Evolutionary conservation across 2,113 vertebrate genomes (phyloP).

Genomic region (Sander lucioperca): DNA sequence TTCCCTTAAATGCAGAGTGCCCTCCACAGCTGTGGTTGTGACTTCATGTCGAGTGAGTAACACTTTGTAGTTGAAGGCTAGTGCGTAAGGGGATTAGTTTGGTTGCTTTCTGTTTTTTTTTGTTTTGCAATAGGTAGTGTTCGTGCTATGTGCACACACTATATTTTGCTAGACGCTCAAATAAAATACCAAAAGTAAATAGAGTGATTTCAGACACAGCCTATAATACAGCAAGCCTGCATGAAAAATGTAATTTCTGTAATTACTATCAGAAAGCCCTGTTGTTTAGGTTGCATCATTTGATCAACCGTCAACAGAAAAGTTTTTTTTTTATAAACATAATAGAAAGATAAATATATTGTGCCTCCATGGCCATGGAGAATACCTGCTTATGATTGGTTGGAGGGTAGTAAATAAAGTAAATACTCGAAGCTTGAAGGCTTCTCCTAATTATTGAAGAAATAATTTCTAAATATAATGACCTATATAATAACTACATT

Average conservation of each 20-base stretch:
- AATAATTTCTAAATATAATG: neutral
- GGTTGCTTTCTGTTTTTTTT: neutral
- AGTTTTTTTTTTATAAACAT: neutral
- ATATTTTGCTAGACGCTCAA: neutral
- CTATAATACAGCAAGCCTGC: neutral
- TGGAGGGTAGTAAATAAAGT: neutral
- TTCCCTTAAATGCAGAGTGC: neutral
- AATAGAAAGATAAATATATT: neutral
- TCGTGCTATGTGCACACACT: neutral
- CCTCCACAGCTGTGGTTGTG: neutral
- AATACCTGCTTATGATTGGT: neutral
- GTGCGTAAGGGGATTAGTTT: slow-evolving; percentile 6
- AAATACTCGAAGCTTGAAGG: neutral
- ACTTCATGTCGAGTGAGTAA: neutral
- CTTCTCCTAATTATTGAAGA: neutral
- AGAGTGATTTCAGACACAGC: neutral
- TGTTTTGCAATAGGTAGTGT: neutral
- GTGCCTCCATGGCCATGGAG: neutral
- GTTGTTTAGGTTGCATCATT: neutral
- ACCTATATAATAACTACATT: neutral
- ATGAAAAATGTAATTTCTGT: neutral
- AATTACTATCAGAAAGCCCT: neutral
- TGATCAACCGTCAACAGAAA: neutral
- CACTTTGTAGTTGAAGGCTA: too few species aligned
- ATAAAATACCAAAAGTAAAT: neutral